A percentile compares a stretch with the other conserved stretches of the same genome.
Conservation (phyloP, 2,113 vertebrate genomes). For the mouse (Mus musculus) region DNA sequence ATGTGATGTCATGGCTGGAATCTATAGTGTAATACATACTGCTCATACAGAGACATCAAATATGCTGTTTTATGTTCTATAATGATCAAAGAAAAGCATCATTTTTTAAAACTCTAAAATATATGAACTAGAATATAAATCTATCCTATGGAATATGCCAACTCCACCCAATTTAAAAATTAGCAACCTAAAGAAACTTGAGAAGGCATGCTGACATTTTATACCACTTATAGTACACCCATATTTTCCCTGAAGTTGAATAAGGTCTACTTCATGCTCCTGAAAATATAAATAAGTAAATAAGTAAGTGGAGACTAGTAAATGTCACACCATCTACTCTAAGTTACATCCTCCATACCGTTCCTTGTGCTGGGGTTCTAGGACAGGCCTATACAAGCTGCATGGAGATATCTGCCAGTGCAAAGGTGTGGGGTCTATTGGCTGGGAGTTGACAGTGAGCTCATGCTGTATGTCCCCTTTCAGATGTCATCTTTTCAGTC, state of each 20-base stretch:
- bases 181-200: not conserved
- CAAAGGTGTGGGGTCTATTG: not conserved
- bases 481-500: slow-evolving; percentile 89
- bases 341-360: not conserved
- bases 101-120: slow-evolving; percentile 13
- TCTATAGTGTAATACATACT: not conserved
- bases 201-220: slow-evolving; percentile 39
- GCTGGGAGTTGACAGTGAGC: not conserved
- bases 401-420: not conserved
- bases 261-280: not conserved
- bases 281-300: not conserved
- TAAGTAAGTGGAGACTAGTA: not conserved
- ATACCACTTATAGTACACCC: not conserved
- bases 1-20: not conserved
- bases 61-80: not conserved
- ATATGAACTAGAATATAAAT: slow-evolving; percentile 61
- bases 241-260: slow-evolving; percentile 17
- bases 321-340: not conserved
- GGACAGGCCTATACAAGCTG: not conserved
- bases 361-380: not conserved
- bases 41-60: not conserved
- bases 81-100: not conserved
- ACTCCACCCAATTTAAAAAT: not conserved
- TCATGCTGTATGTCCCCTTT: slow-evolving; percentile 48
- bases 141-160: not conserved